phyloP scores from a whole-genome alignment of 1,140 invertebrate species.

The Bathynomus jamesi region DNA sequence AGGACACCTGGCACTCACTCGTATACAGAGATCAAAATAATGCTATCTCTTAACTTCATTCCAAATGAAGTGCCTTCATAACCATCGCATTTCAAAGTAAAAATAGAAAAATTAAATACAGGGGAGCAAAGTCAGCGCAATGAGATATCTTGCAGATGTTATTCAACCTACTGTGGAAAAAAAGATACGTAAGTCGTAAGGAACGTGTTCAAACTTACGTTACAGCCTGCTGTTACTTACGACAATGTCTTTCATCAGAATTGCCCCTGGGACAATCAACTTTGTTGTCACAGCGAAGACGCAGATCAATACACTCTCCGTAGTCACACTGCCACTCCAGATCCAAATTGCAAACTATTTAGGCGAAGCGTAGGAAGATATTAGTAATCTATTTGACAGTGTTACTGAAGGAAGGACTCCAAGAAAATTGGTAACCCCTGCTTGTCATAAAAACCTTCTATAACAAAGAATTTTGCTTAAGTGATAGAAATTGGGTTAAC shows the following conservation, averaged over 20 bases:
- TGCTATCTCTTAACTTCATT: no score
- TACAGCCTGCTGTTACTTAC: constrained; percentile 45
- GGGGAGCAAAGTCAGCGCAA: no score
- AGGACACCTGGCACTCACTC: no score
- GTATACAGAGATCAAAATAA: no score
- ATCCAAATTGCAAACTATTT: not conserved
- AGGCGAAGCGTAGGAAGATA: constrained; percentile 41
- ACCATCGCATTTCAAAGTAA: no score
- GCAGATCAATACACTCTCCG: constrained; percentile 14
- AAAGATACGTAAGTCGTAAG: no score
- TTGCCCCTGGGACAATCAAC: constrained; percentile 57
- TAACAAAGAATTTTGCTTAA: not conserved
- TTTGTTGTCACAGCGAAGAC: constrained; percentile 2
- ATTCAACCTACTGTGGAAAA: no score
- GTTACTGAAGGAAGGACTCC: no score
- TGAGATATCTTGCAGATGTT: no score
- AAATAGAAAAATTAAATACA: no score
- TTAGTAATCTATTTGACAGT: constrained; percentile 45
- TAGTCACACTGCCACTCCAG: constrained; percentile 18
- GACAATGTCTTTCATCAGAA: constrained; percentile 60
- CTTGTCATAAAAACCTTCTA: not conserved
- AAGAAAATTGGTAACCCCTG: no score
- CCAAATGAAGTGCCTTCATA: no score
- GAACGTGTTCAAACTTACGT: not conserved
- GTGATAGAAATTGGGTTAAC: not conserved